These are phyloP conservation scores for Argyresthia albistria DNA, from an alignment of 2,888 invertebrate genomes.

Conservation along the genomic window DNA sequence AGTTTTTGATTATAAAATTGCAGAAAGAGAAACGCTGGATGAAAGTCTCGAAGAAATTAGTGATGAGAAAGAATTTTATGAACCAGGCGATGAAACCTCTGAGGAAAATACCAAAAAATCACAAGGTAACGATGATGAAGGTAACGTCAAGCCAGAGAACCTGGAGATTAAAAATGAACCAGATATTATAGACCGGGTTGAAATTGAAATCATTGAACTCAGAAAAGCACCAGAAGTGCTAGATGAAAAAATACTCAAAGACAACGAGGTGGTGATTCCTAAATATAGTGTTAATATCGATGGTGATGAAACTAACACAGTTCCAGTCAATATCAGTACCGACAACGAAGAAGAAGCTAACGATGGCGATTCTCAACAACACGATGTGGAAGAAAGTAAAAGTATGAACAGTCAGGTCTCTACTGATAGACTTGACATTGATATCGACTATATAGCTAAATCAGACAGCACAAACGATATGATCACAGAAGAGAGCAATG, in stretches of 20 bases:
- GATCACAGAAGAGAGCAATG: not conserved
- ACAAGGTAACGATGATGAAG: not conserved
- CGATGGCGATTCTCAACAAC: not conserved
- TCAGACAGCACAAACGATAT: not conserved
- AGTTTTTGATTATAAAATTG: not conserved
- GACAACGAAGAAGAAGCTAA: not conserved
- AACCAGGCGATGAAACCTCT: not conserved
- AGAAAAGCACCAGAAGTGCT: not conserved
- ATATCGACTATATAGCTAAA: not conserved
- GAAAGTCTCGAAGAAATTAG: conserved; percentile 1
- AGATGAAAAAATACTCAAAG: not conserved
- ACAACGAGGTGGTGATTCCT: not conserved
- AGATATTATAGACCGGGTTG: not conserved
- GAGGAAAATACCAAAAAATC: not conserved
- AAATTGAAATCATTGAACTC: not conserved
- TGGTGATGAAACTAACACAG: not conserved
- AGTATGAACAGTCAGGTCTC: not conserved
- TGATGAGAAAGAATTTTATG: not conserved
- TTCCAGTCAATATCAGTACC: not conserved
- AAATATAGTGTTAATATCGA: not conserved
- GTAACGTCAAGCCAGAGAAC: not conserved
- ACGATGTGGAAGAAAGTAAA: not conserved
- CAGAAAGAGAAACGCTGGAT: not conserved
- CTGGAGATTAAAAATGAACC: not conserved
- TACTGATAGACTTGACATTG: not conserved